Percentiles rank a stretch among this genome's conserved stretches.
Evolutionary conservation across 2,113 vertebrate genomes (phyloP).

Genomic region (Elephantulus edwardii): DNA sequence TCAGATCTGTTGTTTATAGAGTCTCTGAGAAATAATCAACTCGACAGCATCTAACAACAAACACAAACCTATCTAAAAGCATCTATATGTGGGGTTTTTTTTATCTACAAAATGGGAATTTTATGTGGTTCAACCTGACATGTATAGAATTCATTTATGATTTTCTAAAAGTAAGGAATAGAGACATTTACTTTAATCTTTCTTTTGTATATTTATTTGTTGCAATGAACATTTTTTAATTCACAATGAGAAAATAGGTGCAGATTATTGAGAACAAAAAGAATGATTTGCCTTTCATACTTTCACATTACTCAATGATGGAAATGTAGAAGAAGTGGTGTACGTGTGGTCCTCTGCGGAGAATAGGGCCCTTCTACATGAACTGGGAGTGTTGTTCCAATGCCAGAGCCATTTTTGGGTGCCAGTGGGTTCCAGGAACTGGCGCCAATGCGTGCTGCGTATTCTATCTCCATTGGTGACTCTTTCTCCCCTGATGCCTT

Average conservation of each 20-base stretch:
- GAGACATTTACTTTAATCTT: background rate
- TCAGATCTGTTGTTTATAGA: too few relatives aligned
- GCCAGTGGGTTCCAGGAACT: background rate
- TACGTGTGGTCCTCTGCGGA: background rate
- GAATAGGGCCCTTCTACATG: background rate
- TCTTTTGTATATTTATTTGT: conserved; percentile 17
- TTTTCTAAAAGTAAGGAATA: conserved; percentile 5
- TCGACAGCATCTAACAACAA: too few relatives aligned
- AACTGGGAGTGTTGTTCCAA: background rate
- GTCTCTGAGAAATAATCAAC: too few relatives aligned
- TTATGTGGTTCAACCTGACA: background rate
- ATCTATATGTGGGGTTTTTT: too few relatives aligned
- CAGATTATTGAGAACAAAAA: background rate
- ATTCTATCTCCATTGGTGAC: background rate
- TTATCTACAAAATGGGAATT: conserved; percentile 9
- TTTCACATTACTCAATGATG: background rate
- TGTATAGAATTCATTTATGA: background rate
- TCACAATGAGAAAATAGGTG: background rate
- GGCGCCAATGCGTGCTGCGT: background rate
- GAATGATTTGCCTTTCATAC: background rate
- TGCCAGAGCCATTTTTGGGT: background rate
- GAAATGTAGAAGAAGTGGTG: background rate
- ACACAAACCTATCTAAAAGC: too few relatives aligned
- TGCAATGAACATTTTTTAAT: background rate
- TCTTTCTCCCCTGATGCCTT: background rate